Evolutionary conservation across 2,888 invertebrate species (phyloP).

Genomic region (Azorinus chamasolen): DNA sequence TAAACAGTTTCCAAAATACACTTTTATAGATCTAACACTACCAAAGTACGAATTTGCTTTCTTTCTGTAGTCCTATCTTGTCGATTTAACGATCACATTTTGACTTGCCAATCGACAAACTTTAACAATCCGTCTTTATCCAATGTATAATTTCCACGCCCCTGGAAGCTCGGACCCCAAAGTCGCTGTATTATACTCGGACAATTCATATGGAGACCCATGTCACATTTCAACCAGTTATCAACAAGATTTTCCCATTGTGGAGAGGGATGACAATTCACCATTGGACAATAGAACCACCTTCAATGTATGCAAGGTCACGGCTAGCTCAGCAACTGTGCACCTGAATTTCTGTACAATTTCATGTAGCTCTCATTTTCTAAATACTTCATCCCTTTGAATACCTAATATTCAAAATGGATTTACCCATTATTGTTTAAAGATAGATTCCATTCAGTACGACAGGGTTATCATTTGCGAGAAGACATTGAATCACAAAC

Average conservation of each 20-base stretch:
- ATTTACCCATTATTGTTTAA: no score
- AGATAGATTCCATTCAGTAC: no score
- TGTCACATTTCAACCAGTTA: slow-evolving; percentile 1
- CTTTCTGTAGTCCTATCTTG: background rate
- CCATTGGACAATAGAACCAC: background rate
- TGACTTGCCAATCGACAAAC: slow-evolving; percentile 4
- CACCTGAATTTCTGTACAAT: slow-evolving; percentile 1
- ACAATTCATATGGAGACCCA: slow-evolving; percentile 14
- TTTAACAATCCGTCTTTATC: slow-evolving; percentile 3
- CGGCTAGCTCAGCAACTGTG: slow-evolving; percentile 1
- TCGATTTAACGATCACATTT: slow-evolving; percentile 12
- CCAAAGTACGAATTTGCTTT: slow-evolving; percentile 7
- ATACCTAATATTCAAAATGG: no score
- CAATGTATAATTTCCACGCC: slow-evolving; percentile 6
- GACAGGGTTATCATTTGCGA: no score
- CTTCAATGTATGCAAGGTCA: slow-evolving; percentile 19
- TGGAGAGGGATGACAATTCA: slow-evolving; percentile 1
- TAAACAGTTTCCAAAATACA: no score
- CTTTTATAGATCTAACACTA: no score
- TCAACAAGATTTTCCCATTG: slow-evolving; percentile 1
- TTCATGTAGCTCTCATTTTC: no score
- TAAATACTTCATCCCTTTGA: no score
- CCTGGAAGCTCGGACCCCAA: slow-evolving; percentile 6
- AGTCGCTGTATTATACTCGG: slow-evolving; percentile 1
- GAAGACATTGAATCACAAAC: no score